A percentile compares a stretch with the other conserved stretches of the same genome.
phyloP scores from a whole-genome alignment of 2,888 invertebrate species.

The Drosophila eohydei region DNA sequence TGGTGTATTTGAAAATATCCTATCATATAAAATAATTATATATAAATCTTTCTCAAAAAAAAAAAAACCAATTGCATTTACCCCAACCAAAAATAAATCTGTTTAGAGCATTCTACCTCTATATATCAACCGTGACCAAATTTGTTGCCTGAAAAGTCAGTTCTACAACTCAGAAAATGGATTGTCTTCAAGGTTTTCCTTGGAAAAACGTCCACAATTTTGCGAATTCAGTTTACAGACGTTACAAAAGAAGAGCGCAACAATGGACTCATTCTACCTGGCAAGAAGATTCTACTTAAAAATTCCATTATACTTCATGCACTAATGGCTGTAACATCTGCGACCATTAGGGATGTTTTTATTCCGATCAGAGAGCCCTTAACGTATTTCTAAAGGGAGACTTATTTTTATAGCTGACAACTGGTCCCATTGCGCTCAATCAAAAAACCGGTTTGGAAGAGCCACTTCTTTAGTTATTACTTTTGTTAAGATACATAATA shows the following conservation, averaged over 20 bases:
- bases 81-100: not conserved
- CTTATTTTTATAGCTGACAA: constrained; percentile 9
- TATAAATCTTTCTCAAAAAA: not conserved
- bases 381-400: constrained; percentile 22
- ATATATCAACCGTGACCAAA: not conserved
- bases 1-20: not conserved
- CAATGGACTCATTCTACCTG: constrained; percentile 39
- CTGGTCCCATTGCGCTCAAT: constrained; percentile 39
- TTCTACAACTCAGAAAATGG: not conserved
- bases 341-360: constrained; percentile 38
- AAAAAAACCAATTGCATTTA: constrained; percentile 1
- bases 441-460: constrained; percentile 51
- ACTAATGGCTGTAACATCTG: constrained; percentile 39
- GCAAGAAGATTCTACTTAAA: constrained; percentile 31
- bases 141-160: not conserved
- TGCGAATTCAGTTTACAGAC: constrained; percentile 28
- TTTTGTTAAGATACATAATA: not conserved
- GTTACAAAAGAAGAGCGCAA: constrained; percentile 22
- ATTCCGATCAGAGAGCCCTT: constrained; percentile 57
- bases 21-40: not conserved
- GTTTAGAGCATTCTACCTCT: not conserved
- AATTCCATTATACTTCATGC: constrained; percentile 26
- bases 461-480: not conserved
- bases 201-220: constrained; percentile 13
- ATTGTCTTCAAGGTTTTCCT: constrained; percentile 9